These are phyloP conservation scores for Dendrolimus pini DNA, from an alignment of 2,888 invertebrate genomes.

Conservation along the genomic window DNA sequence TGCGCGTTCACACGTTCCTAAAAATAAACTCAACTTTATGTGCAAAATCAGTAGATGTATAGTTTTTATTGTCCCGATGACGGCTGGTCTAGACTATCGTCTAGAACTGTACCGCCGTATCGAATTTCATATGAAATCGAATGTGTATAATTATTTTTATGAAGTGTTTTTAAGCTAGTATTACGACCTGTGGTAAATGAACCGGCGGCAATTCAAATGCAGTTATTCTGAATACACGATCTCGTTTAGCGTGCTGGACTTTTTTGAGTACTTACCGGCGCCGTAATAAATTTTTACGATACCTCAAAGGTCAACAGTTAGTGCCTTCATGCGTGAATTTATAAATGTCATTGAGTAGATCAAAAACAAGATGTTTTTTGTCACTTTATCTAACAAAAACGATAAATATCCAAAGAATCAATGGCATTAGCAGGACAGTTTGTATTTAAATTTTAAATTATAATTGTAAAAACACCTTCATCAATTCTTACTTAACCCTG, in stretches of 20 bases:
- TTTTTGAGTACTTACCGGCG: not conserved
- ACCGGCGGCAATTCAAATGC: constrained; percentile 5
- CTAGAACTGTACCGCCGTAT: constrained; percentile 14
- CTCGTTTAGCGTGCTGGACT: not conserved
- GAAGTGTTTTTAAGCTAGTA: constrained; percentile 9
- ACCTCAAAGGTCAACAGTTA: not conserved
- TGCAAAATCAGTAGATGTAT: constrained; percentile 20
- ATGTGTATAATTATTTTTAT: constrained; percentile 21
- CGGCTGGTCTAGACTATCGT: constrained; percentile 28
- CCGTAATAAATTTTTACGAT: not conserved
- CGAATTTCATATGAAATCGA: constrained; percentile 24
- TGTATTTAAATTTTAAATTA: too few species aligned
- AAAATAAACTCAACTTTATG: constrained; percentile 29
- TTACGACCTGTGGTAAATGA: constrained; percentile 13
- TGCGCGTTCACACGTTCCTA: constrained; percentile 39
- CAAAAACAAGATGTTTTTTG: constrained; percentile 43
- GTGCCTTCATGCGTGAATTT: not conserved
- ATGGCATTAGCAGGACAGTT: too few species aligned
- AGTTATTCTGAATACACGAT: constrained; percentile 1
- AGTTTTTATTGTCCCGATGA: constrained; percentile 30
- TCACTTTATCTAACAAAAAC: constrained; percentile 12
- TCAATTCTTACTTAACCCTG: too few species aligned
- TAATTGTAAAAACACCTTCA: too few species aligned
- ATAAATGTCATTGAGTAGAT: not conserved
- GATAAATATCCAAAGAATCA: too few species aligned